Conservation (phyloP, 2,888 invertebrate genomes). For the Catocala fraxini region DNA sequence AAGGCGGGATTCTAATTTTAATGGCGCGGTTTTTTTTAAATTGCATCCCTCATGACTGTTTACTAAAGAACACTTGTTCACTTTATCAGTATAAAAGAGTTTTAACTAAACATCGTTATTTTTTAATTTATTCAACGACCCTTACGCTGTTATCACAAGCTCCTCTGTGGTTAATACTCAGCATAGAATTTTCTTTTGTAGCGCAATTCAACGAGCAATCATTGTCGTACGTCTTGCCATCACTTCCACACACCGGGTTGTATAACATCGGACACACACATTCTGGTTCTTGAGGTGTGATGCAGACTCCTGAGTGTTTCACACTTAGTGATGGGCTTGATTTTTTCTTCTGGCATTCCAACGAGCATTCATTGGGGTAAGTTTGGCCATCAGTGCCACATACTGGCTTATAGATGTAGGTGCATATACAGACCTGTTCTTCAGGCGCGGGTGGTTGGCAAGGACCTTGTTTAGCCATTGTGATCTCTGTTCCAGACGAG, state of each 20-base stretch:
- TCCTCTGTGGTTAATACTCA: background rate
- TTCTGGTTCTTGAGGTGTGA: background rate
- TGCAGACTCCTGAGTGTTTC: background rate
- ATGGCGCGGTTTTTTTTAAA: too few species aligned
- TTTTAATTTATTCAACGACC: conserved; percentile 15
- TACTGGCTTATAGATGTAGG: conserved; percentile 51
- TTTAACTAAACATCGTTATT: background rate
- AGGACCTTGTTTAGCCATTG: background rate
- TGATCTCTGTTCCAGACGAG: too few species aligned
- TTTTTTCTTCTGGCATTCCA: conserved; percentile 42
- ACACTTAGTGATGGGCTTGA: conserved; percentile 4
- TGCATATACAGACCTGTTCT: conserved; percentile 44
- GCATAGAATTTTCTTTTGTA: background rate
- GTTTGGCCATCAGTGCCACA: conserved; percentile 61
- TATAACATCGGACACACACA: background rate
- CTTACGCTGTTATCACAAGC: conserved; percentile 18
- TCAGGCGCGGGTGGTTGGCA: background rate
- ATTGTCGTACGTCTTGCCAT: conserved; percentile 11
- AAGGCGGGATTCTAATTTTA: too few species aligned
- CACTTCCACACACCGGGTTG: conserved; percentile 6
- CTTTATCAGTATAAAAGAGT: too few species aligned
- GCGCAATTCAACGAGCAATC: conserved; percentile 6
- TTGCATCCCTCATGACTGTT: too few species aligned
- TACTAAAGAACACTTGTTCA: too few species aligned
- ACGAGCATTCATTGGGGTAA: conserved; percentile 57